Base-by-base conservation (phyloP, 2,888 invertebrate species). In the Epiblema foenella region DNA sequence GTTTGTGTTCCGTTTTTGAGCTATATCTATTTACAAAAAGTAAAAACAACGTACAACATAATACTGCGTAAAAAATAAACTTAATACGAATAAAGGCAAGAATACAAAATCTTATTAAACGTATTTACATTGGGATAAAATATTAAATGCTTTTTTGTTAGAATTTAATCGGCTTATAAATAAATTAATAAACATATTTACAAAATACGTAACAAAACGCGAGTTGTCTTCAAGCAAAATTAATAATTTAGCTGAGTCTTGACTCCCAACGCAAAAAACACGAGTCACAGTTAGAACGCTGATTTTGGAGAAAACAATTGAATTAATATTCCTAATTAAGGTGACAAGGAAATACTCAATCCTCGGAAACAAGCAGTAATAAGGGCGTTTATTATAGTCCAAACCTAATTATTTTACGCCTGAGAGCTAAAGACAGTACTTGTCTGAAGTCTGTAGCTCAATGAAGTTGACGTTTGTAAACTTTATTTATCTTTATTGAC, bases 111-210 rank as follows among this genome's bases (percentile, higher is more conserved):
- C 62, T 37, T 69, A 62, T 54, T 68, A 33, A 66, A 68, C 72
- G 60, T 68, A 72, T 73, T 69, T 69, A 69, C 72, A 71, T 56
- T 62, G 49, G 56, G 24, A 18, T 56, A 70, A 66, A 60, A 71
- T 71, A n/a, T n/a, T n/a, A 71, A 71, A 71, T 76, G 76, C 75
- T 74, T 75, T 69, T 68, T 71, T 71, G 68, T 75, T 72, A 75
- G 68, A 73, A 59, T 59, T 65, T 58, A 68, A 52, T 67, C 63
- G 67, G 75, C 71, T 73, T 79, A 74, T 74, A 77, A 77, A 75
- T 72, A 75, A 77, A 24, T 58, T 52, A 69, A 75, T 69, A 65
- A 68, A 72, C 65, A 66, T 71, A 68, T 70, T 57, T 73, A 70
- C 60, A 74, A 49, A 68, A 71, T 68, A 54, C 73, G 73, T 49